A percentile compares a stretch with the other conserved stretches of the same genome.
Conservation (phyloP, 2,888 invertebrate genomes). For the Aquatica leii region DNA sequence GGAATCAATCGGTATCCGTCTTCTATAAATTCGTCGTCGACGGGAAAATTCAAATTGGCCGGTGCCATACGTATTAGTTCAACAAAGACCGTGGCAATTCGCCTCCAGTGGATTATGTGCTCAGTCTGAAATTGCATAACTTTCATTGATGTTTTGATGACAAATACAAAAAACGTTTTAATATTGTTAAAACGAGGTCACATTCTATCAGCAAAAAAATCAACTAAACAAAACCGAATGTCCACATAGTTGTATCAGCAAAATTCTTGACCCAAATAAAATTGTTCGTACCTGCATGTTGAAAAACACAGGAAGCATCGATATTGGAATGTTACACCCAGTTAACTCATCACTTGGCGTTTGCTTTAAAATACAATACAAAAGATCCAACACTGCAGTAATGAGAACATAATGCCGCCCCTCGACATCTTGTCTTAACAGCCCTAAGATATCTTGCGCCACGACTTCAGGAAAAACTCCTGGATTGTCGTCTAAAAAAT, state of each 20-base stretch:
- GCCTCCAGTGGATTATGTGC: conserved; percentile 55
- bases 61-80: conserved; percentile 56
- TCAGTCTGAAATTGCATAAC: conserved; percentile 47
- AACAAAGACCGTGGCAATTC: conserved; percentile 56
- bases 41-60: conserved; percentile 37
- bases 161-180: background rate
- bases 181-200: background rate
- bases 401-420: conserved; percentile 59
- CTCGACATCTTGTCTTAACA: conserved; percentile 60
- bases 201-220: background rate
- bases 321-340: conserved; percentile 60
- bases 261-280: background rate
- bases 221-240: no score
- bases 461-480: conserved; percentile 60
- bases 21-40: conserved; percentile 20
- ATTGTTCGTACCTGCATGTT: conserved; percentile 56
- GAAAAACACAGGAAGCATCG: conserved; percentile 63
- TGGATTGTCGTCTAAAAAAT: conserved; percentile 56
- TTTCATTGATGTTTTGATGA: background rate
- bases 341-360: conserved; percentile 61
- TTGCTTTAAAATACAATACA: conserved; percentile 59
- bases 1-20: conserved; percentile 19
- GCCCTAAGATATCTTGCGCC: conserved; percentile 62
- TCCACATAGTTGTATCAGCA: background rate
- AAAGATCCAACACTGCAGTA: conserved; percentile 57